Conservation (phyloP, 2,888 invertebrate genomes). For the Bellardia bayeri region DNA sequence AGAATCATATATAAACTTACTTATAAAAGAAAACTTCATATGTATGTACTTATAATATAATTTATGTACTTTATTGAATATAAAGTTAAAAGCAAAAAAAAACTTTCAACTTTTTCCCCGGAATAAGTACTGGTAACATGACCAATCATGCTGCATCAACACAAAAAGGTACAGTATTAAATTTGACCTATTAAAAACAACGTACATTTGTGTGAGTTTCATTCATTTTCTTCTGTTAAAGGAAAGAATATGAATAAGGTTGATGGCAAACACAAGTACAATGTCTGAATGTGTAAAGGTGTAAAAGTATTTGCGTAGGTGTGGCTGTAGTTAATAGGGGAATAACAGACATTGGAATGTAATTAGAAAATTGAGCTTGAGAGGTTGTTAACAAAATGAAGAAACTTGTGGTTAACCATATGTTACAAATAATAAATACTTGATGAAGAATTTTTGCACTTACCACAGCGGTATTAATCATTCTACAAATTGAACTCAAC, state of each 20-base stretch:
- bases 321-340: not conserved
- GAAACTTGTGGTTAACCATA: not conserved
- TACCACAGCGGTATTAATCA: not conserved
- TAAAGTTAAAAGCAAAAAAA: not conserved
- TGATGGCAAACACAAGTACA: not conserved
- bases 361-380: constrained; percentile 1
- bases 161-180: not conserved
- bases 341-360: constrained; percentile 4
- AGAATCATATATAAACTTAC: constrained; percentile 8
- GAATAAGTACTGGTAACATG: constrained; percentile 17
- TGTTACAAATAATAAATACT: not conserved
- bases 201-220: not conserved
- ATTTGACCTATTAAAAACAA: constrained; percentile 16
- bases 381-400: not conserved
- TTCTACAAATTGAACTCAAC: not conserved
- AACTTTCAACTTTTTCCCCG: not conserved
- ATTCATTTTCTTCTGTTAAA: not conserved
- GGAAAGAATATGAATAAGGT: not conserved
- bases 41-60: not conserved
- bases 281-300: not conserved
- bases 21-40: not conserved
- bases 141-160: not conserved
- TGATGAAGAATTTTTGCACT: not conserved
- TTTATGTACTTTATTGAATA: not conserved
- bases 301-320: no score